Conservation (phyloP, 2,888 invertebrate species). For the Cryptocephalus primarius region DNA sequence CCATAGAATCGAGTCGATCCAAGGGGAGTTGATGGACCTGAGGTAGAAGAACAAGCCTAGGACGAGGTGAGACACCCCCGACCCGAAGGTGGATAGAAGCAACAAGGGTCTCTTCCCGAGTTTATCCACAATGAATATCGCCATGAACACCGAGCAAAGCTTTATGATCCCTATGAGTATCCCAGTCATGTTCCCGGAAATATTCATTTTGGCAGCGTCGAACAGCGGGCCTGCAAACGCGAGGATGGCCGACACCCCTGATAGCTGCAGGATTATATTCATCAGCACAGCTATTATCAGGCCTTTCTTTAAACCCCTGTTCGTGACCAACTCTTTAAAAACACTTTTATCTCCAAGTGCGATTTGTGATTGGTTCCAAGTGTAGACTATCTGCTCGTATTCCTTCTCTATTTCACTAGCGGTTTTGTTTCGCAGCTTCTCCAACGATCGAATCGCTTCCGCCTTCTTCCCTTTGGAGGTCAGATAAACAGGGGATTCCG, state of each 20-base stretch:
- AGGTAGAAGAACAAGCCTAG: neutral
- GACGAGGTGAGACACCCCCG: neutral
- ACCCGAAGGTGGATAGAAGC: neutral
- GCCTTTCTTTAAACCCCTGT: constrained; percentile 19
- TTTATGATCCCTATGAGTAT: neutral
- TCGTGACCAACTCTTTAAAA: neutral
- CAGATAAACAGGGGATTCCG: constrained; percentile 22
- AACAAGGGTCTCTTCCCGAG: neutral
- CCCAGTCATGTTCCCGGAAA: neutral
- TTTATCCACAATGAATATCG: neutral
- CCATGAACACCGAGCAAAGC: neutral
- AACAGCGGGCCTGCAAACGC: constrained; percentile 68
- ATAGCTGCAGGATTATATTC: constrained; percentile 28
- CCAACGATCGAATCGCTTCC: constrained; percentile 47
- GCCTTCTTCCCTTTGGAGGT: constrained; percentile 38
- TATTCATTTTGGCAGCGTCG: constrained; percentile 22
- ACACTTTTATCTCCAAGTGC: neutral
- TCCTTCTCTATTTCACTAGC: neutral
- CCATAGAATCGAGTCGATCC: constrained; percentile 41
- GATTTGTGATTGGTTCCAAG: neutral
- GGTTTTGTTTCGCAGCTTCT: constrained; percentile 38
- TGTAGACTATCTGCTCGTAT: neutral
- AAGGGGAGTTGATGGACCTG: neutral
- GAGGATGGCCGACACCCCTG: constrained; percentile 64
- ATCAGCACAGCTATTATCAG: constrained; percentile 30